These are phyloP conservation scores for Paraescarpia echinospica DNA, from an alignment of 1,140 invertebrate species.

Conservation along the genomic window DNA sequence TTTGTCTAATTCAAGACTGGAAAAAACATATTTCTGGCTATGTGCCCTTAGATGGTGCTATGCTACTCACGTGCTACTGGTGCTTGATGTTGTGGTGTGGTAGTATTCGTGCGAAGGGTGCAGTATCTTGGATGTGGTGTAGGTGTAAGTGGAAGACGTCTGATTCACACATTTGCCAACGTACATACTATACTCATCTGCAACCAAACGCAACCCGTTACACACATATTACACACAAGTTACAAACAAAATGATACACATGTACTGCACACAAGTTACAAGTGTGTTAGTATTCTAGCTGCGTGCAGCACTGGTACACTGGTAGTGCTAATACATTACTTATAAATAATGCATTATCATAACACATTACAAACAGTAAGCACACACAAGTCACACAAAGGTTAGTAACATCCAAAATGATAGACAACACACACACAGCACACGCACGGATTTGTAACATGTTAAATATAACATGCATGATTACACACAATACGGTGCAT, in stretches of 20 bases:
- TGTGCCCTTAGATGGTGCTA: too few relatives aligned
- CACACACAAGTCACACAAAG: not conserved
- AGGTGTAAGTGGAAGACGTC: slow-evolving; percentile 70
- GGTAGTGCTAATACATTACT: not conserved
- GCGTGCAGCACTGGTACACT: not conserved
- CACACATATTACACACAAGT: not conserved
- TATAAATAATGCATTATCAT: not conserved
- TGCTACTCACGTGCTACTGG: not conserved
- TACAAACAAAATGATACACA: not conserved
- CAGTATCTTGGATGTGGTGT: slow-evolving; percentile 84
- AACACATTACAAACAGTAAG: not conserved
- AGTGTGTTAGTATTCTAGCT: not conserved
- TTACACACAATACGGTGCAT: not conserved
- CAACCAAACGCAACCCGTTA: slow-evolving; percentile 17
- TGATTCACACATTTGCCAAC: slow-evolving; percentile 39
- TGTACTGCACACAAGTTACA: not conserved
- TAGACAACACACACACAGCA: not conserved
- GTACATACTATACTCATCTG: slow-evolving; percentile 38
- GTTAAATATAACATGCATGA: too few relatives aligned
- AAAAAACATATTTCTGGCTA: too few relatives aligned
- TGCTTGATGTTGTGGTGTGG: not conserved
- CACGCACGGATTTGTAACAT: not conserved
- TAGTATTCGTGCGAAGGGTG: slow-evolving; percentile 65
- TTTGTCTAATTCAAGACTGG: too few relatives aligned
- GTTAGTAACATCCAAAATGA: not conserved